A percentile compares a stretch with the other conserved stretches of the same genome.
Conservation (phyloP, 2,888 invertebrate genomes). For the Bellardia bayeri region DNA sequence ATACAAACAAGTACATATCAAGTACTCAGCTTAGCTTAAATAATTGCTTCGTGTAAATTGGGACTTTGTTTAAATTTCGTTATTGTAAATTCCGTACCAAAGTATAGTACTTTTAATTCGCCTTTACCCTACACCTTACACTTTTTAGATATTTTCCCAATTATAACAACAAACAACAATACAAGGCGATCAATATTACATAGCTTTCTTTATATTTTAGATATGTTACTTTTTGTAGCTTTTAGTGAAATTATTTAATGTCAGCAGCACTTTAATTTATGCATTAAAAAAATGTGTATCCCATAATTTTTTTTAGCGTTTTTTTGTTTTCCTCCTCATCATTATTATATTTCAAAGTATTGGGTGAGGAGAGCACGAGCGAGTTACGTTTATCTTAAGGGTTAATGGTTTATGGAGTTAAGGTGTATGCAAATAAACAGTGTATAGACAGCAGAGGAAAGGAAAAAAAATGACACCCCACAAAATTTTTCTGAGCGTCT, state of each 20-base stretch:
- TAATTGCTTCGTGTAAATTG: no score
- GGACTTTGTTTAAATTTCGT: no score
- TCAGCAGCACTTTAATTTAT: conserved; percentile 72
- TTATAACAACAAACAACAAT: conserved; percentile 38
- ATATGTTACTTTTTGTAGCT: conserved; percentile 26
- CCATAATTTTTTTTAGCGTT: conserved; percentile 44
- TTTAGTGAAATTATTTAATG: conserved; percentile 69
- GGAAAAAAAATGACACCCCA: conserved; percentile 68
- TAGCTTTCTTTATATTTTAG: conserved; percentile 15
- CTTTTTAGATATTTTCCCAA: conserved; percentile 9
- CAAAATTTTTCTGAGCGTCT: conserved; percentile 18
- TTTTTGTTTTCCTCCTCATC: conserved; percentile 30
- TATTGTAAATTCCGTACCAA: background rate
- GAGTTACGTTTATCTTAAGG: conserved; percentile 64
- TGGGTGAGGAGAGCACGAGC: conserved; percentile 24
- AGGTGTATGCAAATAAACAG: conserved; percentile 40
- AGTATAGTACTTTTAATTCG: conserved; percentile 11
- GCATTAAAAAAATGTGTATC: conserved; percentile 70
- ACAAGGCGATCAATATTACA: conserved; percentile 57
- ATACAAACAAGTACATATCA: no score
- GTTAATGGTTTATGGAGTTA: conserved; percentile 63
- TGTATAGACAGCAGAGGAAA: background rate
- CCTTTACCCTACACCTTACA: background rate
- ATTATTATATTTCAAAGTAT: conserved; percentile 27
- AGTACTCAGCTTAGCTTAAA: no score